Evolutionary conservation across 2,888 invertebrate species (phyloP), one percentile per base, ranked within the genome.

Genomic region (Scrobipalpa atriplicella): DNA sequence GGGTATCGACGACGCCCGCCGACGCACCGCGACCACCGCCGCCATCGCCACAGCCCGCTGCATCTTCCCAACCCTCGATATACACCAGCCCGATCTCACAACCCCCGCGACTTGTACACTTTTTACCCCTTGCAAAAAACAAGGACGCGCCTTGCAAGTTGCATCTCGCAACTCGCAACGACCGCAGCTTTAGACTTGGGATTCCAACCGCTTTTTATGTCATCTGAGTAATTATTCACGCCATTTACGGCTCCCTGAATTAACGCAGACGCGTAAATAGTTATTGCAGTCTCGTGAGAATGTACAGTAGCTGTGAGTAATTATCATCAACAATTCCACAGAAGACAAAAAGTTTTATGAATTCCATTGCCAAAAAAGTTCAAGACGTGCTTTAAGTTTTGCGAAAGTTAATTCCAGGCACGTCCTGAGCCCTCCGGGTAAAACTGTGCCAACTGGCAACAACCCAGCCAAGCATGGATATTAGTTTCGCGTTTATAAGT

Each of bases 161-260:
- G 61, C 68, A 74, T 72, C 70, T 75, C 75, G 71, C 76, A 75
- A 73, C 70, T 75, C 75, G 71, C 76, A 75, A 73, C 71, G 74
- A 78, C 77, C 73, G 77, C 77, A 74, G 71, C 72, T 74, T 78
- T 80, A 82, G 75, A 79, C 72, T 77, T 71, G 75, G 81, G 84
- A 76, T 82, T 84, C 78, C 74, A 71, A 84, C 87, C 76, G 73
- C 87, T 91, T 91, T 90, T 91, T 92, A 78, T 82, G 75, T 76
- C 71, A 78, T 72, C 74, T 75, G 70, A 75, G 78, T 86, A 87
- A 87, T 89, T 88, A 89, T 89, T 86, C 83, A 87, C 83, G 81
- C 87, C 90, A 79, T 90, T 84, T 90, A 88, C 72, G 87, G 86
- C 69, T 76, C 79, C 77, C 76, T 79, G 83, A 86, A 85, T 87